Base-by-base conservation (phyloP, 2,888 invertebrate species). In the Heliothis peltigera region DNA sequence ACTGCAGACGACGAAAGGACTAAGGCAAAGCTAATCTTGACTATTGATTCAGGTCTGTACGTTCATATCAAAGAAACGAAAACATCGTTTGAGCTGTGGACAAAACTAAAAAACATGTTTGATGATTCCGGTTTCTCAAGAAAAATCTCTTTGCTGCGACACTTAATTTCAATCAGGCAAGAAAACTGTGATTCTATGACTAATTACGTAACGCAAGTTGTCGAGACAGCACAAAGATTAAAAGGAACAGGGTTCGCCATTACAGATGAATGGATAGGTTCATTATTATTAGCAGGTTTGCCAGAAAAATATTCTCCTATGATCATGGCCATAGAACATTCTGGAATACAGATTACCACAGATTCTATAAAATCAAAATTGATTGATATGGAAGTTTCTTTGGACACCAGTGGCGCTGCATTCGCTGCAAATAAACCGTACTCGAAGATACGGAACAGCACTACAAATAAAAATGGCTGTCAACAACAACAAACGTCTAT, bases 111-210 rank as follows among this genome's bases (percentile, higher is more conserved):
- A 17, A 49, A 28, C 19, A 43, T 58, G 54, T 74, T 80, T 49
- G 77, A 74, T 25, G 78, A 79, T 35, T 75, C 75, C 0, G 80
- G 79, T 7, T 79, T 70, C 42, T 46, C 80, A 4, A 51, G 80
- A 47, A 76, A 44, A 63, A 80, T 80, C 4, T 66, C 61, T 15
- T 55, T 81, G 25, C 53, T 80, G 5, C 53, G 77, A 32, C 65
- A 71, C 54, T 47, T 78, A 3, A 77, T 79, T 3, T 70, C 64
- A 2, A 76, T 80, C 8, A 56, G 77, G 2, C 53, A 73, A 28
- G 79, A 80, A 55, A 75, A 51, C 39, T 76, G 75, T 46, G 73
- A 73, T 18, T 60, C 67, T 0, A 82, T 82, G 79, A 66, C 74
- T n/a, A 42, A n/a, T 1, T 80, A 79, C 35, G 77, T 82, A 0